Percentiles rank a stretch among this genome's conserved stretches.
Evolutionary conservation across 30 jellyfish, hydroid and myxozoan genomes (phyloP).

Genomic region (Turritopsis rubra): DNA sequence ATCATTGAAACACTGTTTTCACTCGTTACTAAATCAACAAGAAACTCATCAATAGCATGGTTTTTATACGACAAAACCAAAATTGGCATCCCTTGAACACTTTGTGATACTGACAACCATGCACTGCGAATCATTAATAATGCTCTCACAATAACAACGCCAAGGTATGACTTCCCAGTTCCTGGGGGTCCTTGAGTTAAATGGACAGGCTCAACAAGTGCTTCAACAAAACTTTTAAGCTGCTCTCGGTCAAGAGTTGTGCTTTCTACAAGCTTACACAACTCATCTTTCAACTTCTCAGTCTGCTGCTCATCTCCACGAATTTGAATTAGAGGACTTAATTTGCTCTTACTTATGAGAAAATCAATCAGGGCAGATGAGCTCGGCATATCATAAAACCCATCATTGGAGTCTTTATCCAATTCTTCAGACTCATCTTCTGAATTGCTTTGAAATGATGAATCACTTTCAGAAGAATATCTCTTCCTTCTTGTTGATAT

Average conservation of each 20-base stretch:
- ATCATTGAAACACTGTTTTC: neutral
- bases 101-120: neutral
- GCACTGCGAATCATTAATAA: conserved; percentile 2
- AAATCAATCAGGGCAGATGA: neutral
- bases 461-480: neutral
- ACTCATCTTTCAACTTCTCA: neutral
- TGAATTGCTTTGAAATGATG: neutral
- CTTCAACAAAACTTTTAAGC: conserved; percentile 18
- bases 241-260: conserved; percentile 16
- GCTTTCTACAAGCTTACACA: neutral
- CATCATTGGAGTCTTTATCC: neutral
- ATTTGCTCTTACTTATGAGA: conserved; percentile 3
- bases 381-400: neutral
- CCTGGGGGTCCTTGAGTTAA: conserved; percentile 34
- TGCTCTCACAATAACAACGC: conserved; percentile 22
- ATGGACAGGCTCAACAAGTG: conserved; percentile 27
- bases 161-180: conserved; percentile 24
- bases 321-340: conserved; percentile 13
- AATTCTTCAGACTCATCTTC: neutral
- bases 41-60: conserved; percentile 29
- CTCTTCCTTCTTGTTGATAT: neutral
- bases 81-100: conserved; percentile 7
- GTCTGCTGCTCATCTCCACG: conserved; percentile 4
- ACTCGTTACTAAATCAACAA: conserved; percentile 3
- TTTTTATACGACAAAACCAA: conserved; percentile 24